Conservation (phyloP, 2,888 invertebrate species). For the Lasioglossum calceatum region DNA sequence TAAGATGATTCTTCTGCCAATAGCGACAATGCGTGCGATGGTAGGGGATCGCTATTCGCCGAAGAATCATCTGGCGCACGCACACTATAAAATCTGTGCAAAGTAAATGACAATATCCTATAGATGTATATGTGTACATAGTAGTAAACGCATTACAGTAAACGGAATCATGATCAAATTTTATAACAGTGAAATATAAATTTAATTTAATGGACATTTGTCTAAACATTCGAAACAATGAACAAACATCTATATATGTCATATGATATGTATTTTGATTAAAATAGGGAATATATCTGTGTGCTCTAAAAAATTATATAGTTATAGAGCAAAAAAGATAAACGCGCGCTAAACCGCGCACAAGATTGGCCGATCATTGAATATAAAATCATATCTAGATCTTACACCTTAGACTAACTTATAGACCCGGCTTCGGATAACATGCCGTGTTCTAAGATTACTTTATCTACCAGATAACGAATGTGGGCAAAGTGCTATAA, state of each 20-base stretch:
- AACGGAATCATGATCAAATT: neutral
- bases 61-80: neutral
- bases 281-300: neutral
- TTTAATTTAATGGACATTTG: neutral
- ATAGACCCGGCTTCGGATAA: too few relatives aligned
- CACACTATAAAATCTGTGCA: neutral
- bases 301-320: neutral
- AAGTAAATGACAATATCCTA: neutral
- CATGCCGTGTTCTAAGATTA: too few relatives aligned
- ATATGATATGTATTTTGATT: neutral
- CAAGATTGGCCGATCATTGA: neutral
- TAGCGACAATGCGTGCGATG: neutral
- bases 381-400: neutral
- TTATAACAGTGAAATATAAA: neutral
- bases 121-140: neutral
- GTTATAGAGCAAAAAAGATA: neutral
- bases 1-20: neutral
- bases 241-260: neutral
- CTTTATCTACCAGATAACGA: too few relatives aligned
- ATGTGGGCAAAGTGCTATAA: too few relatives aligned
- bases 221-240: neutral
- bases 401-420: too few relatives aligned
- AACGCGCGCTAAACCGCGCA: neutral
- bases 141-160: neutral
- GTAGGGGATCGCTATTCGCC: neutral